phyloP scores from a whole-genome alignment of 2,888 invertebrate species.

The Standfussiana lucernea region DNA sequence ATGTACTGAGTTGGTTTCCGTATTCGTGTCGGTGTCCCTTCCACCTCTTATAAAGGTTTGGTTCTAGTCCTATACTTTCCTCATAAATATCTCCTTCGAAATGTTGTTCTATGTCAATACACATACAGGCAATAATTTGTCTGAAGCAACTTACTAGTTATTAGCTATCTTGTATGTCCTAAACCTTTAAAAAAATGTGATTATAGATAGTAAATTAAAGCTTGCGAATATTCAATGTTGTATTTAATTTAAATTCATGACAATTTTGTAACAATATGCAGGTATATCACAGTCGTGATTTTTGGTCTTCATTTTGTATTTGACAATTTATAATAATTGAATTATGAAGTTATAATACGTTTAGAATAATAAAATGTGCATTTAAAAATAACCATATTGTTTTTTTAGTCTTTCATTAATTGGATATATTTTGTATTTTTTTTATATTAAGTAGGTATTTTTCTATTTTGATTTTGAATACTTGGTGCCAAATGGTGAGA shows the following conservation, averaged over 20 bases:
- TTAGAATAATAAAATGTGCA: slow-evolving; percentile 13
- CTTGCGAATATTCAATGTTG: slow-evolving; percentile 13
- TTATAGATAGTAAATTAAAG: slow-evolving; percentile 17
- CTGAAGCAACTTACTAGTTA: background rate
- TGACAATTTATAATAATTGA: background rate
- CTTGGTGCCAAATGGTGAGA: slow-evolving; percentile 48
- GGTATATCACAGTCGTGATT: slow-evolving; percentile 3
- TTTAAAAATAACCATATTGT: background rate
- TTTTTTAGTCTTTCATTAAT: background rate
- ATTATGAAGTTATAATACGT: slow-evolving; percentile 4
- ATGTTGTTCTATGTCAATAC: background rate
- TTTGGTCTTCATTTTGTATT: slow-evolving; percentile 12
- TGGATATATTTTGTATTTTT: background rate
- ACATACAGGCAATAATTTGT: background rate
- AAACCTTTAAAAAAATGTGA: slow-evolving; percentile 29
- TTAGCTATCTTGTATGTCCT: background rate
- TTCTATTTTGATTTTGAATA: slow-evolving; percentile 27
- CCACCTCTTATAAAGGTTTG: too few species aligned
- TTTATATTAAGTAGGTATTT: background rate
- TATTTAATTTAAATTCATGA: slow-evolving; percentile 18
- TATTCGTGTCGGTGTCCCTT: too few species aligned
- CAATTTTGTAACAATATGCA: slow-evolving; percentile 10
- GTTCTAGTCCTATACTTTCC: background rate
- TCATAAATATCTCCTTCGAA: background rate
- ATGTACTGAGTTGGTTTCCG: too few species aligned